phyloP scores from a whole-genome alignment of 1,140 invertebrate species.

The Eciton burchellii region DNA sequence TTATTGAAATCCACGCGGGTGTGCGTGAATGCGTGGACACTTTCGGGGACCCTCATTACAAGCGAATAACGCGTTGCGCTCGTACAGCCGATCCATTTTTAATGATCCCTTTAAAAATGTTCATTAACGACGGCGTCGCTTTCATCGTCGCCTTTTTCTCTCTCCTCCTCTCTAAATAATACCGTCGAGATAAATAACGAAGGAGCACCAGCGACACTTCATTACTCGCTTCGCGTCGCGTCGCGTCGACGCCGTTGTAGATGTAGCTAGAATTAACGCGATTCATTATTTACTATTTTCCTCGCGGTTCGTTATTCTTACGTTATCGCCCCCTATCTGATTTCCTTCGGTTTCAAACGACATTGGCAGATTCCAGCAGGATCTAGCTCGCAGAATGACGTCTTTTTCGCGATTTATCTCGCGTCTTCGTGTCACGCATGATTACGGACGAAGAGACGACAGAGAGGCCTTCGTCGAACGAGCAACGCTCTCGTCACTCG shows the following conservation, averaged over 20 bases:
- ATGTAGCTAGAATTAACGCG: conserved; percentile 5
- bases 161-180: background rate
- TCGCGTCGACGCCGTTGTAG: background rate
- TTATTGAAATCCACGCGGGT: conserved; percentile 28
- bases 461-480: conserved; percentile 34
- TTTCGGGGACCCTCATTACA: conserved; percentile 21
- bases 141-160: background rate
- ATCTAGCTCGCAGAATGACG: background rate
- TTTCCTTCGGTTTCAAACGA: background rate
- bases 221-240: background rate
- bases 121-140: background rate
- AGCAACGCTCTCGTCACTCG: background rate
- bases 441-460: conserved; percentile 26
- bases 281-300: background rate
- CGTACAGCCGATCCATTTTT: background rate
- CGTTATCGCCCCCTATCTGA: background rate
- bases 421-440: background rate
- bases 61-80: conserved; percentile 15
- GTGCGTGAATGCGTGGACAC: background rate
- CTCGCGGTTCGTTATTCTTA: background rate
- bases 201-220: background rate
- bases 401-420: background rate
- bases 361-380: background rate
- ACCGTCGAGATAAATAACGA: background rate
- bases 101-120: background rate